Evolutionary conservation across 1,140 invertebrate genomes (phyloP).

Genomic region (Goniozus legneri): DNA sequence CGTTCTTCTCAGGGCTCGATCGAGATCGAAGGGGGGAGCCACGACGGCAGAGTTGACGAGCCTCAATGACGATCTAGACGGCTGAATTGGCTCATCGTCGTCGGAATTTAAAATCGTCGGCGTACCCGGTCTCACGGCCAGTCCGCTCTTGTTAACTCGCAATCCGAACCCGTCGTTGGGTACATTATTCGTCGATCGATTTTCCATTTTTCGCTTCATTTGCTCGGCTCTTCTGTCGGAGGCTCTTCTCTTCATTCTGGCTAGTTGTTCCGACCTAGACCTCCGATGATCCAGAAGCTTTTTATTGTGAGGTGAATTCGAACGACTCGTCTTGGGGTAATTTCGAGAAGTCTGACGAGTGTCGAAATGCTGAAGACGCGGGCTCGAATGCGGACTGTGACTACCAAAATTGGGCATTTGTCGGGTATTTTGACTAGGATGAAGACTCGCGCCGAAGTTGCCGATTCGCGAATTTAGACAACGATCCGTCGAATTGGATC

Average conservation of each 20-base stretch:
- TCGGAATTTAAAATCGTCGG: too few species aligned
- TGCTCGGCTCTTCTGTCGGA: conserved; percentile 25
- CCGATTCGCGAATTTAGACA: conserved; percentile 39
- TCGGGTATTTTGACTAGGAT: conserved; percentile 48
- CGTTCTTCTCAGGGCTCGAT: too few species aligned
- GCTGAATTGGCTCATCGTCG: too few species aligned
- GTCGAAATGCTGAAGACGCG: conserved; percentile 48
- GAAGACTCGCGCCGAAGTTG: conserved; percentile 42
- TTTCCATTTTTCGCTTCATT: conserved; percentile 21
- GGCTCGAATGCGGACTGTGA: conserved; percentile 46
- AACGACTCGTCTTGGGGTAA: too few species aligned
- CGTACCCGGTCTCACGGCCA: too few species aligned
- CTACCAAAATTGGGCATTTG: conserved; percentile 51
- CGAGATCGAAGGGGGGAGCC: too few species aligned
- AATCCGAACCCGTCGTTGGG: conserved; percentile 48
- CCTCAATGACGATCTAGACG: too few species aligned
- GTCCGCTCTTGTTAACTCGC: conserved; percentile 45
- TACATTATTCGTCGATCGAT: neutral
- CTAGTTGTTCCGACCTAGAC: conserved; percentile 44
- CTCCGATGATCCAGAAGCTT: conserved; percentile 45
- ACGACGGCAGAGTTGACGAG: conserved; percentile 26
- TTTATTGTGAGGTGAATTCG: conserved; percentile 36
- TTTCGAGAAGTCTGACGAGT: too few species aligned
- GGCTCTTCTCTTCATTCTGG: conserved; percentile 36
- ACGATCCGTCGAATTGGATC: conserved; percentile 48